Percentiles rank a stretch among this genome's conserved stretches.
These are phyloP conservation scores for Pyrgilauda ruficollis DNA, from an alignment of 2,113 vertebrate species.

Conservation along the genomic window DNA sequence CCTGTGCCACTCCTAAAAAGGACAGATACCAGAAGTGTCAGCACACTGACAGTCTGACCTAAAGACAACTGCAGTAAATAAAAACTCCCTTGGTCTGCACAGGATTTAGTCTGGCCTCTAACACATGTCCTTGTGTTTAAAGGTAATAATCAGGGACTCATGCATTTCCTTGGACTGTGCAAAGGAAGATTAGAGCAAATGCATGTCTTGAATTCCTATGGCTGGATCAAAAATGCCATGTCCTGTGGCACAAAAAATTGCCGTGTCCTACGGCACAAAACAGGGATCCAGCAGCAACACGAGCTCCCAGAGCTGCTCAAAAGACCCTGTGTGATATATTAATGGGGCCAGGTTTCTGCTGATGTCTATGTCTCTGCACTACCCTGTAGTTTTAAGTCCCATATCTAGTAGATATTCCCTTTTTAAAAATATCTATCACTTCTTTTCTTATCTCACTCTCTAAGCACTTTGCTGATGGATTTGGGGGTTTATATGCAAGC, in stretches of 20 bases:
- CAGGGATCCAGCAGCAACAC: background rate
- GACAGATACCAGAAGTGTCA: background rate
- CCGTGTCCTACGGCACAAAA: accelerated
- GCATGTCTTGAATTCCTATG: background rate
- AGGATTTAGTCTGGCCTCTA: background rate
- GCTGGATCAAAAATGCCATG: background rate
- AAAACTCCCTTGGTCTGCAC: background rate
- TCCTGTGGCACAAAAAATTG: background rate
- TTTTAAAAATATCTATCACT: background rate
- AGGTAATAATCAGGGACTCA: background rate
- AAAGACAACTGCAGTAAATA: background rate
- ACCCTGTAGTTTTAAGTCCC: background rate
- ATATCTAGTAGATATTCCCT: background rate
- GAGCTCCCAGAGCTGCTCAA: background rate
- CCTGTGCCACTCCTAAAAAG: background rate
- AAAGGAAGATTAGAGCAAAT: background rate
- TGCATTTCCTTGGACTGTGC: background rate
- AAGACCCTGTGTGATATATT: background rate
- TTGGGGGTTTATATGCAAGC: background rate
- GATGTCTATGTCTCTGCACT: background rate
- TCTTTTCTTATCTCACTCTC: background rate
- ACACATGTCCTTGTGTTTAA: background rate
- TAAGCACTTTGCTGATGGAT: background rate
- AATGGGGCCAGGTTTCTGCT: background rate
- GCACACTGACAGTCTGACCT: background rate